Conservation (phyloP, 1,140 invertebrate species). For the Euborellia annulipes region DNA sequence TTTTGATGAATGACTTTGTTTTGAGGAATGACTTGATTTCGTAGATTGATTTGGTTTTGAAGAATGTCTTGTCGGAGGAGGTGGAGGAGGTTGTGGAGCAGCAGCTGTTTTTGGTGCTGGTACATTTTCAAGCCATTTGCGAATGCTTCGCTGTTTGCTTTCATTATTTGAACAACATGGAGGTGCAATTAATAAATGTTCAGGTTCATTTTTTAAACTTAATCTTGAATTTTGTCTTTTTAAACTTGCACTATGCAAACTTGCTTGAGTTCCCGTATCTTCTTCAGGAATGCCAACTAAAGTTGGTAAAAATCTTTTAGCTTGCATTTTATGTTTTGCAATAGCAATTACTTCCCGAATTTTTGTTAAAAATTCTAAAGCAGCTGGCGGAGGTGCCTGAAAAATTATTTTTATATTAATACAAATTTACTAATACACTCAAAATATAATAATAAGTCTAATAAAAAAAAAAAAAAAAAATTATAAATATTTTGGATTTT, state of each 20-base stretch:
- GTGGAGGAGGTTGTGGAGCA: background rate
- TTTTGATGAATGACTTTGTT: too few species aligned
- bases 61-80: background rate
- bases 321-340: constrained; percentile 69
- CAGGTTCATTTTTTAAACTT: constrained; percentile 9
- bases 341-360: constrained; percentile 76
- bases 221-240: constrained; percentile 38
- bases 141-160: constrained; percentile 48
- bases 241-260: constrained; percentile 33
- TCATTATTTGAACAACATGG: constrained; percentile 37
- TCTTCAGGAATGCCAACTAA: constrained; percentile 70
- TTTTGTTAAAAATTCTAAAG: constrained; percentile 68
- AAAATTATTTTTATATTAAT: too few species aligned
- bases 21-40: too few species aligned
- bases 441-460: too few species aligned
- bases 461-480: too few species aligned
- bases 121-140: constrained; percentile 64
- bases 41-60: too few species aligned
- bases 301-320: constrained; percentile 62
- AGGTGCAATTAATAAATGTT: background rate
- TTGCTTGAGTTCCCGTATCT: constrained; percentile 26
- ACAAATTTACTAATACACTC: too few species aligned
- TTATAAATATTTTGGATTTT: too few species aligned
- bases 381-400: constrained; percentile 68
- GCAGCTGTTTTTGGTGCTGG: constrained; percentile 20